Conservation (phyloP, 2,797 vertebrate genomes). For the Hozukius guyotensis region DNA sequence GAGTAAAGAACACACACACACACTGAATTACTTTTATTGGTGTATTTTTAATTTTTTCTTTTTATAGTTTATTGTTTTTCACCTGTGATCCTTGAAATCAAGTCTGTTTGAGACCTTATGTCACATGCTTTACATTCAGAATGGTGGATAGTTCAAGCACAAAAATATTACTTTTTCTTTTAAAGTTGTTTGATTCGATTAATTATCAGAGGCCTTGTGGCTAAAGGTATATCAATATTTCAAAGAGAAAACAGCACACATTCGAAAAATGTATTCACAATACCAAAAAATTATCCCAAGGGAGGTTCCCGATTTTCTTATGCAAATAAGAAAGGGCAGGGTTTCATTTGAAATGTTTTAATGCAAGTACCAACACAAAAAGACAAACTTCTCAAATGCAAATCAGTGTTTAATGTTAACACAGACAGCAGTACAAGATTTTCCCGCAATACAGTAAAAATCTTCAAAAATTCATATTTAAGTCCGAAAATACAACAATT, state of each 20-base stretch:
- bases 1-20: too few relatives aligned
- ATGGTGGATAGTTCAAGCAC: not conserved
- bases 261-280: not conserved
- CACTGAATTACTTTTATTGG: too few relatives aligned
- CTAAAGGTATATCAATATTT: not conserved
- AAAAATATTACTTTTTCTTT: not conserved
- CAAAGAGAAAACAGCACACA: not conserved
- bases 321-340: not conserved
- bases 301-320: not conserved
- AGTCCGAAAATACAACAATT: not conserved
- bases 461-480: not conserved
- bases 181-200: not conserved
- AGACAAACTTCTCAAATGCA: not conserved
- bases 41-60: too few relatives aligned
- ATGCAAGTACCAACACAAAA: not conserved
- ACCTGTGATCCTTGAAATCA: not conserved
- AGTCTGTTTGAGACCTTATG: not conserved
- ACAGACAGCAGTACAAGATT: not conserved
- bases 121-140: not conserved
- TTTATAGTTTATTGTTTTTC: too few relatives aligned
- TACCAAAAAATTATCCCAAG: not conserved
- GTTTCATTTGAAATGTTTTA: slow-evolving; percentile 15
- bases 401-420: not conserved
- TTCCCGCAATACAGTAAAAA: not conserved
- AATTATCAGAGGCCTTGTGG: not conserved